Base-by-base conservation (phyloP, 1,140 invertebrate species). In the Zaprionus lachaisei region DNA sequence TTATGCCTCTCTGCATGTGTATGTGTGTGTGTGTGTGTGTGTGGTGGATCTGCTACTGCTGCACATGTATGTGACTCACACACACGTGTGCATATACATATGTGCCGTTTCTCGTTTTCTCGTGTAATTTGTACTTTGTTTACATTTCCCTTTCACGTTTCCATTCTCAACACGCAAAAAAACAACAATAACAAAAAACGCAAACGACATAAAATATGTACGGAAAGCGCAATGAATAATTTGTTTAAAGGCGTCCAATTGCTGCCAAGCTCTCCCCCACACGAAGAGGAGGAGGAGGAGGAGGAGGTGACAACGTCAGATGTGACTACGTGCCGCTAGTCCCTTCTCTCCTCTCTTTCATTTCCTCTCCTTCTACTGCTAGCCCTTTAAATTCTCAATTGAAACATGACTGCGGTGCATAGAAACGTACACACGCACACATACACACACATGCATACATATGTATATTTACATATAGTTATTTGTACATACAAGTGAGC, bases 371-470 rank as follows among this genome's bases (percentile, higher is more conserved):
- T 61, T 7, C 41, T 37, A 17, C 26, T 24, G 37, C 56, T 22
- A 72, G 72, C 75, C 84, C 85, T 89, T 87, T 84, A 81, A 79
- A 81, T 84, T 79, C 79, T 87, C 78, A 90, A 87, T 87, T 87
- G 78, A 87, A 83, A 87, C 81, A 79, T 89, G 74, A 85, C 82
- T 81, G 79, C 76, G 81, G 54, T 66, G 71, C 65, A 70, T 51
- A 62, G 28, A 51, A 17, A 58, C 22, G 38, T 26, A 11, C 15
- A 26, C 17, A 57, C 47, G 28, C 12, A 54, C 28, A 68, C 77
- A 55, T 26, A 17, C 61, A 73, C 54, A 77, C 41, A 77, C 41
- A 80, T 62, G 70, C 80, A 70, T 69, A 47, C 6, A 61, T 37
- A 37, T 24, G 14, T 12, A 38, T 51, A 12, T 47, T 7, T 37